phyloP scores from a whole-genome alignment of 1,140 invertebrate species.

The Drosophila tsacasi region DNA sequence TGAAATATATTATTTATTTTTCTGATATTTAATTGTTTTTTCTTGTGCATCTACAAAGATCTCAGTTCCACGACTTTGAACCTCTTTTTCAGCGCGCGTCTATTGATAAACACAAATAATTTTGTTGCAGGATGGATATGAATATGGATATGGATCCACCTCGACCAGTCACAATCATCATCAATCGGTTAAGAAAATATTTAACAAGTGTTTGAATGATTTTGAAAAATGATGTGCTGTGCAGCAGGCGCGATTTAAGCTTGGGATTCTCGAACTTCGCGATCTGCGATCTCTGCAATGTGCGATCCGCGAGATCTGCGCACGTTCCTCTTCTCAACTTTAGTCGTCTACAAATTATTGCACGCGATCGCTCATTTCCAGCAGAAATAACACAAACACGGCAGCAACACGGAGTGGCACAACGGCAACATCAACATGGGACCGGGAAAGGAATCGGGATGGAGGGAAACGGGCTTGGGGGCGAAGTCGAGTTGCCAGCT shows the following conservation, averaged over 20 bases:
- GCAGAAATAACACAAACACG: conserved; percentile 83
- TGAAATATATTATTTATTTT: not conserved
- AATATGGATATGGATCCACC: conserved; percentile 32
- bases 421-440: conserved; percentile 25
- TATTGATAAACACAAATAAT: conserved; percentile 83
- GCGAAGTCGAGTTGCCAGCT: conserved; percentile 33
- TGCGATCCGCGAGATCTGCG: not conserved
- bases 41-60: conserved; percentile 14
- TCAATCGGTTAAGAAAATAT: conserved; percentile 84
- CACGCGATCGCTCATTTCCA: conserved; percentile 83
- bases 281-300: not conserved
- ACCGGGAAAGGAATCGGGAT: not conserved
- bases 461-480: not conserved
- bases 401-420: conserved; percentile 61
- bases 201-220: conserved; percentile 84
- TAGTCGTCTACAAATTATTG: conserved; percentile 81
- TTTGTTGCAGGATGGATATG: conserved; percentile 67
- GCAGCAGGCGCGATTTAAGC: conserved; percentile 41
- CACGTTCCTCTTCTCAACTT: conserved; percentile 22
- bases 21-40: not conserved
- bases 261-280: conserved; percentile 7
- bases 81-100: conserved; percentile 36
- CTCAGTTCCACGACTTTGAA: conserved; percentile 31
- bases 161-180: conserved; percentile 76
- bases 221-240: conserved; percentile 84